Percentiles rank a stretch among this genome's conserved stretches.
Conservation (phyloP, 2,113 vertebrate genomes). For the Oenanthe melanoleuca region DNA sequence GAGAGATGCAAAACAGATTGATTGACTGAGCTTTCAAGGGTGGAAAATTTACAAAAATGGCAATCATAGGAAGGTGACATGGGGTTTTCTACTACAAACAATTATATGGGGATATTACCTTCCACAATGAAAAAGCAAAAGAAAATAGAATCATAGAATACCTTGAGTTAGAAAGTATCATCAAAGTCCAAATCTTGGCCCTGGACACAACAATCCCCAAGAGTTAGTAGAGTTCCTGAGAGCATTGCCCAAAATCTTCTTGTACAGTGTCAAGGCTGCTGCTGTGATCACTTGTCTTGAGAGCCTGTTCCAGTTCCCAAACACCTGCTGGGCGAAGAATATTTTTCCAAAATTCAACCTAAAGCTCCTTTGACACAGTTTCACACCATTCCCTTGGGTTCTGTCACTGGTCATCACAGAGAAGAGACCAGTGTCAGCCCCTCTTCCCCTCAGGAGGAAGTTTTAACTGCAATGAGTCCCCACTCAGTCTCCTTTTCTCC, state of each 20-base stretch:
- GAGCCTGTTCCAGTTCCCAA: background rate
- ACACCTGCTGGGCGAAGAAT: background rate
- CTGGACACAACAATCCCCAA: too few relatives aligned
- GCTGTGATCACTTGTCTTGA: background rate
- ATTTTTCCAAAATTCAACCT: background rate
- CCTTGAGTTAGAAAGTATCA: background rate
- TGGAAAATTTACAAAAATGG: background rate
- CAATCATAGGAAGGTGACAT: background rate
- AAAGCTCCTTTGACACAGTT: background rate
- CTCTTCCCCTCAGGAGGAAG: background rate
- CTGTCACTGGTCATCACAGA: background rate
- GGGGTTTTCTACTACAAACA: background rate
- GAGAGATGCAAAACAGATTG: background rate
- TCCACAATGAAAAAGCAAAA: background rate
- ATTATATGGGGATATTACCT: background rate
- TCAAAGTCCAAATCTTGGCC: background rate
- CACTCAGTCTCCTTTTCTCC: background rate
- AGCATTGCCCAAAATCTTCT: background rate
- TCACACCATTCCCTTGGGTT: rapidly evolving
- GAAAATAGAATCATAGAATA: background rate
- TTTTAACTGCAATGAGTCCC: background rate
- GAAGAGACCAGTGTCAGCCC: background rate
- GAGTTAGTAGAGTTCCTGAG: background rate
- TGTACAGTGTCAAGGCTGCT: background rate
- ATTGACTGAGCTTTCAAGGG: background rate